Conservation (phyloP, 2,888 invertebrate species). For the Rhagophthalmus giganteus region DNA sequence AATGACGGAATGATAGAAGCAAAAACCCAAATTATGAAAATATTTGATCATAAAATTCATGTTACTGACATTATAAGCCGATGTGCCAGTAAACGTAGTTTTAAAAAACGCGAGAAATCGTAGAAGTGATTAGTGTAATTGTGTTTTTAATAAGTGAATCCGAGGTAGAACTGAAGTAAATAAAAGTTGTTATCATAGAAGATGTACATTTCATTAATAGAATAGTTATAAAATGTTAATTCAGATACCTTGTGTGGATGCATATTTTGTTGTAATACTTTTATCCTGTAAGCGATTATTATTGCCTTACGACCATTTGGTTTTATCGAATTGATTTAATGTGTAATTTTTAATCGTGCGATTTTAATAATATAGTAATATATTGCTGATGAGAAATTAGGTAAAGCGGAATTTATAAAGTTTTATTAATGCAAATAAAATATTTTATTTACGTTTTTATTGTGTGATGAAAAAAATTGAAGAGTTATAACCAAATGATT, state of each 20-base stretch:
- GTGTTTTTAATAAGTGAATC: neutral
- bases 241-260: too few relatives aligned
- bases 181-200: too few relatives aligned
- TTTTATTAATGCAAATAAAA: slow-evolving; percentile 17
- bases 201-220: too few relatives aligned
- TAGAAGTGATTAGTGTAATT: slow-evolving; percentile 32
- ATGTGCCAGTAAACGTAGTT: slow-evolving; percentile 89
- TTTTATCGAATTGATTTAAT: slow-evolving; percentile 1
- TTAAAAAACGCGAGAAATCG: slow-evolving; percentile 84
- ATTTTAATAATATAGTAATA: slow-evolving; percentile 18
- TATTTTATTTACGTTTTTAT: slow-evolving; percentile 14
- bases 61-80: slow-evolving; percentile 88
- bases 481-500: too few relatives aligned
- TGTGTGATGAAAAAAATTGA: neutral
- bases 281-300: too few relatives aligned
- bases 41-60: slow-evolving; percentile 88
- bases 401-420: slow-evolving; percentile 6
- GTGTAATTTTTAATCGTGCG: slow-evolving; percentile 3
- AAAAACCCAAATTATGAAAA: slow-evolving; percentile 81
- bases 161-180: too few relatives aligned
- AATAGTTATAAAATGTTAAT: too few relatives aligned
- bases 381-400: slow-evolving; percentile 13
- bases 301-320: too few relatives aligned
- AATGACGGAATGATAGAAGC: slow-evolving; percentile 91
- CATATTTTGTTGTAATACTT: slow-evolving; percentile 1